Conservation (phyloP, 2,113 vertebrate species). For the Sturnira hondurensis region DNA sequence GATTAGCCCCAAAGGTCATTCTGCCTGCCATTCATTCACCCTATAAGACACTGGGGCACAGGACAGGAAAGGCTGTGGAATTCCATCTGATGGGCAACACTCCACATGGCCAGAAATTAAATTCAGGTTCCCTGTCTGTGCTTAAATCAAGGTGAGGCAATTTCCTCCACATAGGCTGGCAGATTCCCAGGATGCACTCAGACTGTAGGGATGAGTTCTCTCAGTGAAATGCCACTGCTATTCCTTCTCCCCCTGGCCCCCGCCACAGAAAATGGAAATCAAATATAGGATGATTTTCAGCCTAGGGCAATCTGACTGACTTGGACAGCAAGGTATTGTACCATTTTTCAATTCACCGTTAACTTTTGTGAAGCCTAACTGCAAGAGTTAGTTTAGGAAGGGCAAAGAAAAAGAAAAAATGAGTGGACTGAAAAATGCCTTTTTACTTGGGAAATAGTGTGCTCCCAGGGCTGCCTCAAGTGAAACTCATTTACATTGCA, state of each 20-base stretch:
- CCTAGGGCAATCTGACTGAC: background rate
- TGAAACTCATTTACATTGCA: background rate
- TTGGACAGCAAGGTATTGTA: background rate
- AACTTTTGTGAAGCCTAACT: background rate
- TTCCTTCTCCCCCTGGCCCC: background rate
- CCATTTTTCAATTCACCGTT: background rate
- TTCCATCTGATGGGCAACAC: background rate
- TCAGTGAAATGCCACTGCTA: background rate
- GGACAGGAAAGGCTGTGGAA: background rate
- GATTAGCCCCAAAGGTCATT: slow-evolving; percentile 14
- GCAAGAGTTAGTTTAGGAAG: background rate
- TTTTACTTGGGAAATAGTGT: background rate
- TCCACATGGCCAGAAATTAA: background rate
- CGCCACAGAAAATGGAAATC: background rate
- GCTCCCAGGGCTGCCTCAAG: background rate
- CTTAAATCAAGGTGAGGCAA: background rate
- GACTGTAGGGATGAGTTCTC: background rate
- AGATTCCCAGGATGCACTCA: background rate
- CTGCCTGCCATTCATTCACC: slow-evolving; percentile 34
- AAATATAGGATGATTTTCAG: background rate
- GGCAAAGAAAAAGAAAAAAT: background rate
- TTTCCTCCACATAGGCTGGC: background rate
- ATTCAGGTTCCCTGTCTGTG: background rate
- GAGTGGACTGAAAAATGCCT: background rate
- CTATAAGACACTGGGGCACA: background rate